Evolutionary conservation across 2,113 vertebrate genomes (phyloP), one percentile per base, ranked within the genome.

Genomic region (Prietella phreatophila): DNA sequence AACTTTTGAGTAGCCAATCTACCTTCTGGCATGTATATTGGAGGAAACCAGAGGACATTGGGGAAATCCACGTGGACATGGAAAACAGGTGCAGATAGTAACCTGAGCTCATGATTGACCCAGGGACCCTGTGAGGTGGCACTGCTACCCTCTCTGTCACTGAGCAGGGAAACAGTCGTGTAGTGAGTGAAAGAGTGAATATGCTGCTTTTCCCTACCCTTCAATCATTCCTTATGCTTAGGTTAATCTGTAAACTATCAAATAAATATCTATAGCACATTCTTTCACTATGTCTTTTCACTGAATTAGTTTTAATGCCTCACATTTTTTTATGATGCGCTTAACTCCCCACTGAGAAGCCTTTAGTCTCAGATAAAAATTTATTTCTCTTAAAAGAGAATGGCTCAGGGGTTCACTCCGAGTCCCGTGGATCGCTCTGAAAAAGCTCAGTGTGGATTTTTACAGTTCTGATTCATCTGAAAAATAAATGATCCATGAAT

Each of bases 381-480:
- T 11, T 10, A 36, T 85, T 78, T 76, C 9, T 50, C 15, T 82
- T 61, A 50, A 78, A 83, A 20, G 13, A 65, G 27, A 76, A 86
- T 33, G n/a, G 69, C 81, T 73, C 9, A 47, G 58, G 36, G 30
- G 39, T 78, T 87, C 75, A 7, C 85, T 82, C 17, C 56, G 56
- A 88, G n/a, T 86, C 53, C 84, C 4, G 71, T 83, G 81, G 58
- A 58, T 36, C 7, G 27, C 84, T 88, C 39, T 67, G 73, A 30
- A 56, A 84, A 53, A 87, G 85, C 56, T 73, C 78, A 76, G 84
- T 80, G 87, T 87, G n/a, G 42, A 13, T 79, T 89, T 75, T 56
- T 82, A 55, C 83, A 85, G 81, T 87, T 85, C 84, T 61, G 58
- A 90, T 93, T 88, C 55, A 65, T 93, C 91, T 91, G 85, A 53